Base-by-base conservation (phyloP, 2,888 invertebrate species). In the Lepidonotus clava region DNA sequence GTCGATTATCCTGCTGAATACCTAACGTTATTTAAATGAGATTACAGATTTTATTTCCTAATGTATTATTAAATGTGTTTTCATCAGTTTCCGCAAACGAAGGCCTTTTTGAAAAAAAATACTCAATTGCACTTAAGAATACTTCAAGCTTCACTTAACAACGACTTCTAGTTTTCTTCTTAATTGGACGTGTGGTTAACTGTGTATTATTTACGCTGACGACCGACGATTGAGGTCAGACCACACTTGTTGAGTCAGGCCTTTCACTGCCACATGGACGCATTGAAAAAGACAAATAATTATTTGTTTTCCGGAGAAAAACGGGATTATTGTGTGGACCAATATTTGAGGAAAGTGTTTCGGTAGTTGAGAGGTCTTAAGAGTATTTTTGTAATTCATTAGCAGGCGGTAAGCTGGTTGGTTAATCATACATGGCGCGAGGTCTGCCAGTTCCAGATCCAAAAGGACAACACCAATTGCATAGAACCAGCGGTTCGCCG, bases 301-400 rank as follows among this genome's bases (percentile, higher is more conserved):
- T 61, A 11, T n/a, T 61, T 61, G 24, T 28, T 61, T 61, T 61
- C 28, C 4, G 28, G 61, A 28, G 61, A 24, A 61, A 61, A 24
- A 61, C 24, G 61, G 61, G 61, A 61, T 61, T 61, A 61, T 61
- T 61, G 61, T 24, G 61, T 32, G 28, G 28, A 61, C 61, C 61
- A 61, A 61, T 61, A 61, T 61, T 61, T 61, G 61, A 61, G 61
- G 61, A 61, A 61, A 61, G 61, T 61, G 61, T 61, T 61, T 61
- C 61, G n/a, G 21, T 18, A 61, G 61, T 61, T 61, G 61, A 61
- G 61, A 61, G 61, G 61, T 32, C 61, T 61, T 61, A 61, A 61
- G 61, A 61, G 61, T 61, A 61, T 61, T 61, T 61, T 24, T 61
- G 61, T 32, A 61, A 61, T 32, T 61, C 61, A 61, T 61, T 61